Evolutionary conservation across 2,797 vertebrate genomes (phyloP), one percentile per base, ranked within the genome.

Genomic region (Semaprochilodus insignis): DNA sequence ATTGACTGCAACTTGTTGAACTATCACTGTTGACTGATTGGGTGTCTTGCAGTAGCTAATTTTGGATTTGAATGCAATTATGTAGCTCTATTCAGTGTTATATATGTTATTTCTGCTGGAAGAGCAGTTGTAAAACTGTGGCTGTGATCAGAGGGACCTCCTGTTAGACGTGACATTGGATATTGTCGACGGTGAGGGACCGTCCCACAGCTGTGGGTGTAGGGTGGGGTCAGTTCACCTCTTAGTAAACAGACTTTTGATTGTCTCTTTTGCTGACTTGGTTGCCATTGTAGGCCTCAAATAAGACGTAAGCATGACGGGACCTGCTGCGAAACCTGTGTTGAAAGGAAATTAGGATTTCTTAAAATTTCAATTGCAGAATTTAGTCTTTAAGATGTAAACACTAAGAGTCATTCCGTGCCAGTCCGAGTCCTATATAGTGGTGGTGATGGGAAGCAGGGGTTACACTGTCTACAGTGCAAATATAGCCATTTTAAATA

Each of bases 141-240:
- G 51, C 14, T 76, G 40, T 23, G 40, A 73, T 59, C 15, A 5
- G 70, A 67, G 27, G 60, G 67, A 34, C 78, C 62, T 85, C 63
- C 44, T 70, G 57, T 27, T 16, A 7, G 48, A 71, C 23, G 10
- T 34, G 63, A 85, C 55, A 82, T 34, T 78, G 44, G 74, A 78
- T 81, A 78, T 60, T 77, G n/a, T n/a, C n/a, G n/a, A n/a, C n/a
- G n/a, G n/a, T n/a, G n/a, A n/a, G 31, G 48, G 74, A 16, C 31
- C 15, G 5, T 19, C 31, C 16, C 63, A 34, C 63, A 34, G 63
- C 14, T 63, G 36, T 66, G 17, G 2, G 27, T 34, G 31, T 16
- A 66, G 63, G 63, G 31, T 66, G 63, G 62, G 63, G 31, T 66
- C 15, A 65, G 25, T 63, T 63, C 60, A 63, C 60, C 14, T 31